phyloP scores from a whole-genome alignment of 2,888 invertebrate species.

The Cyclophora albipunctata region DNA sequence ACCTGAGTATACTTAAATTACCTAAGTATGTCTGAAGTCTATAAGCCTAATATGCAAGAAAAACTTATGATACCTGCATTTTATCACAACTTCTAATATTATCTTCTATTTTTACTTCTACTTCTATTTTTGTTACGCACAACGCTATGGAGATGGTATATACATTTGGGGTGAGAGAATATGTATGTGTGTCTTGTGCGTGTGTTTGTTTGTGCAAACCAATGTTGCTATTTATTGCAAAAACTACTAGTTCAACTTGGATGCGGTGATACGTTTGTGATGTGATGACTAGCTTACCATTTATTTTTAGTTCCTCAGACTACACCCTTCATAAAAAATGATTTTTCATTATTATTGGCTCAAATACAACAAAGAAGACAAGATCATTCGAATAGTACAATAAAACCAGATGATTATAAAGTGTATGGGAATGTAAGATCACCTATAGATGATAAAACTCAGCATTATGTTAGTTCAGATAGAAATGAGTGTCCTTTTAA shows the following conservation, averaged over 20 bases:
- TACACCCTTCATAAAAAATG: conserved; percentile 18
- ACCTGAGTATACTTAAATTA: background rate
- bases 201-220: background rate
- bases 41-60: background rate
- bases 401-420: conserved; percentile 5
- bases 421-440: background rate
- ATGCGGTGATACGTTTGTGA: background rate
- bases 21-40: background rate
- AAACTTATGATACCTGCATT: too few species aligned
- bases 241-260: background rate
- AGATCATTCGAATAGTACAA: background rate
- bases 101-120: too few species aligned
- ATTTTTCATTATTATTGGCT: conserved; percentile 18
- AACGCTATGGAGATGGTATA: too few species aligned
- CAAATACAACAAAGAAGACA: conserved; percentile 18
- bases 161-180: too few species aligned
- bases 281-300: background rate
- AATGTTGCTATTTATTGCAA: background rate
- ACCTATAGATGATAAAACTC: conserved; percentile 1
- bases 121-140: too few species aligned
- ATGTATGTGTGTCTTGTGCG: too few species aligned
- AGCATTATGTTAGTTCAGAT: conserved; percentile 1
- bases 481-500: background rate
- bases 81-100: background rate
- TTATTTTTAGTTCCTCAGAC: conserved; percentile 6